Evolutionary conservation across 2,888 invertebrate genomes (phyloP).

Genomic region (Salpingus planirostris): DNA sequence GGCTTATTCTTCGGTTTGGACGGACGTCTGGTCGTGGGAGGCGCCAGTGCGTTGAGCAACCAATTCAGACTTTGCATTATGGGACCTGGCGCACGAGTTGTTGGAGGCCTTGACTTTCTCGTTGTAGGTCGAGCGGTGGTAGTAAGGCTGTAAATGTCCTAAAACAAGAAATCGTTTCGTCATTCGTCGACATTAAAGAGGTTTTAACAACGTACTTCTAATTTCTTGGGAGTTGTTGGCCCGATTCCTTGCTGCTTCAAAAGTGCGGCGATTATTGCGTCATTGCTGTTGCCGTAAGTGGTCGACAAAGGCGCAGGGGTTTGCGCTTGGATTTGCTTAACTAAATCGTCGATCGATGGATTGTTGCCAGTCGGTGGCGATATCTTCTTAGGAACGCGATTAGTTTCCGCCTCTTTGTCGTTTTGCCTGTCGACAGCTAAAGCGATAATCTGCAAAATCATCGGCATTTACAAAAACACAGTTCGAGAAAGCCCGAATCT

Average conservation of each 20-base stretch:
- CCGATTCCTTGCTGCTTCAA: slow-evolving; percentile 65
- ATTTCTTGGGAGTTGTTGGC: slow-evolving; percentile 54
- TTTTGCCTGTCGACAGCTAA: slow-evolving; percentile 33
- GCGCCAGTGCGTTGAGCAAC: slow-evolving; percentile 36
- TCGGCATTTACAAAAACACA: too few relatives aligned
- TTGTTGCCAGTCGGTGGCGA: neutral
- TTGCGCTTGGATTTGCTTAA: slow-evolving; percentile 33
- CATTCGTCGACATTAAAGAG: too few relatives aligned
- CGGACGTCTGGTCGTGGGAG: slow-evolving; percentile 21
- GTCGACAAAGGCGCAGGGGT: slow-evolving; percentile 18
- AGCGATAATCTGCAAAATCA: slow-evolving; percentile 34
- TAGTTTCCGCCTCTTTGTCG: slow-evolving; percentile 15
- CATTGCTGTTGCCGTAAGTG: slow-evolving; percentile 52
- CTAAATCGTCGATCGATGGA: slow-evolving; percentile 22
- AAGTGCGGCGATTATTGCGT: slow-evolving; percentile 60
- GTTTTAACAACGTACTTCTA: too few relatives aligned
- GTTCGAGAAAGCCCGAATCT: too few relatives aligned
- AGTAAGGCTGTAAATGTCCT: slow-evolving; percentile 17
- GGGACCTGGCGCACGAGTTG: slow-evolving; percentile 35
- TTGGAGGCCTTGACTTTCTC: slow-evolving; percentile 21
- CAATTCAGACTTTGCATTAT: slow-evolving; percentile 38
- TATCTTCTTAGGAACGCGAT: slow-evolving; percentile 14
- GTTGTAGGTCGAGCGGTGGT: slow-evolving; percentile 17
- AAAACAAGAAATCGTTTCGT: too few relatives aligned
- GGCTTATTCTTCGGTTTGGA: slow-evolving; percentile 20